Conservation (phyloP, 1,140 invertebrate genomes). For the Camponotus vicinus region DNA sequence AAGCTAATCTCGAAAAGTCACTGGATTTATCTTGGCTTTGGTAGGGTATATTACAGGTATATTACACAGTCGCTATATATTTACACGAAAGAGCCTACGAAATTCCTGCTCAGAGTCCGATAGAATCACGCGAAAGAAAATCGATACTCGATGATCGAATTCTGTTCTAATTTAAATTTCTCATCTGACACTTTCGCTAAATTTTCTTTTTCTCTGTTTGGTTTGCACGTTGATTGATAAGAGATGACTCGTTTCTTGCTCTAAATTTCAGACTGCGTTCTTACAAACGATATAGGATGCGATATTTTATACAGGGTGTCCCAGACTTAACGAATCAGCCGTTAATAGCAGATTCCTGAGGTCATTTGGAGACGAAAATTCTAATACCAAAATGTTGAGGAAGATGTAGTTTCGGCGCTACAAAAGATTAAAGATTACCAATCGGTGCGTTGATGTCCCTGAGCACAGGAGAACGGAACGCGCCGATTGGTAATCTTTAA, state of each 20-base stretch:
- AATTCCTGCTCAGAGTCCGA: constrained; percentile 36
- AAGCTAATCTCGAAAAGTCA: constrained; percentile 29
- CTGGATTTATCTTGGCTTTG: constrained; percentile 33
- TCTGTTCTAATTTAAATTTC: not conserved
- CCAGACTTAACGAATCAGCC: too few relatives aligned
- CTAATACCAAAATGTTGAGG: too few relatives aligned
- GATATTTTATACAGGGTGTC: not conserved
- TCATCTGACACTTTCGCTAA: constrained; percentile 3
- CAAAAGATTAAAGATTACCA: too few relatives aligned
- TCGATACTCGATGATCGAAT: not conserved
- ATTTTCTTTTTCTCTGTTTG: not conserved
- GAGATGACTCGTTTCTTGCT: constrained; percentile 3
- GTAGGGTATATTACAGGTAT: constrained; percentile 50
- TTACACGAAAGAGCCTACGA: constrained; percentile 60
- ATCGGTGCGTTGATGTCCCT: too few relatives aligned
- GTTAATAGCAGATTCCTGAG: too few relatives aligned
- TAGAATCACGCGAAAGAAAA: not conserved
- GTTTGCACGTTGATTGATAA: not conserved
- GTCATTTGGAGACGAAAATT: too few relatives aligned
- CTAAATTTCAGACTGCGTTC: constrained; percentile 4
- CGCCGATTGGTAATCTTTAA: too few relatives aligned
- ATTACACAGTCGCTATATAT: constrained; percentile 64
- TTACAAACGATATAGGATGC: not conserved
- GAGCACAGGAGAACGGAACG: too few relatives aligned
- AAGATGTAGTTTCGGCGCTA: too few relatives aligned